Percentiles rank a stretch among this genome's conserved stretches.
Evolutionary conservation across 2,113 vertebrate genomes (phyloP).

Genomic region (Phasianus colchicus): DNA sequence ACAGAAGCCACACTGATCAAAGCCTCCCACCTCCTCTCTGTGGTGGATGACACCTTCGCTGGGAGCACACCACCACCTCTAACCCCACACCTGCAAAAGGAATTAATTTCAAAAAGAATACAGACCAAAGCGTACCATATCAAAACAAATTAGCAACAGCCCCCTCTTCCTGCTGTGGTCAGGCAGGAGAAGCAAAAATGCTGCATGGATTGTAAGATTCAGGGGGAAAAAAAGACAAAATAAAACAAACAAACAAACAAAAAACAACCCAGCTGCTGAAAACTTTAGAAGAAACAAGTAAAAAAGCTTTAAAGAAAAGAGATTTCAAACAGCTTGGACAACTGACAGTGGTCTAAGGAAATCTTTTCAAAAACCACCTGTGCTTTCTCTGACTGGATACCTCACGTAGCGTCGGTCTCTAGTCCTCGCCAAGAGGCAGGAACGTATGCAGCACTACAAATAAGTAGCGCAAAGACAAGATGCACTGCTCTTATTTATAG

Average conservation of each 20-base stretch:
- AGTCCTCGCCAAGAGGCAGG: neutral
- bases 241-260: neutral
- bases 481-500: conserved; percentile 10
- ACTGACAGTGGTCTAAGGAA: conserved; percentile 17
- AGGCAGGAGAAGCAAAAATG: conserved; percentile 23
- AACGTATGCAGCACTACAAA: neutral
- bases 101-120: conserved; percentile 68
- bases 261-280: neutral
- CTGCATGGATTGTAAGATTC: conserved; percentile 17
- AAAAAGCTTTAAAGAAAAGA: conserved; percentile 59
- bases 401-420: neutral
- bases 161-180: conserved; percentile 21
- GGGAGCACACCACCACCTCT: conserved; percentile 56
- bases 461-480: neutral
- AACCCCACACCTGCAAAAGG: conserved; percentile 71
- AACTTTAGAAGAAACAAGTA: conserved; percentile 34
- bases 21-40: conserved; percentile 51
- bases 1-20: conserved; percentile 57
- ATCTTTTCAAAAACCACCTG: conserved; percentile 51
- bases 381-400: neutral
- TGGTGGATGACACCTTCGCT: conserved; percentile 44
- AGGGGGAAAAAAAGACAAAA: neutral
- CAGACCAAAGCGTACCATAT: conserved; percentile 43
- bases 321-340: conserved; percentile 55
- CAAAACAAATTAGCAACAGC: conserved; percentile 60